These are phyloP conservation scores for Cyphomyrmex costatus DNA, from an alignment of 1,140 invertebrate species.

Conservation along the genomic window DNA sequence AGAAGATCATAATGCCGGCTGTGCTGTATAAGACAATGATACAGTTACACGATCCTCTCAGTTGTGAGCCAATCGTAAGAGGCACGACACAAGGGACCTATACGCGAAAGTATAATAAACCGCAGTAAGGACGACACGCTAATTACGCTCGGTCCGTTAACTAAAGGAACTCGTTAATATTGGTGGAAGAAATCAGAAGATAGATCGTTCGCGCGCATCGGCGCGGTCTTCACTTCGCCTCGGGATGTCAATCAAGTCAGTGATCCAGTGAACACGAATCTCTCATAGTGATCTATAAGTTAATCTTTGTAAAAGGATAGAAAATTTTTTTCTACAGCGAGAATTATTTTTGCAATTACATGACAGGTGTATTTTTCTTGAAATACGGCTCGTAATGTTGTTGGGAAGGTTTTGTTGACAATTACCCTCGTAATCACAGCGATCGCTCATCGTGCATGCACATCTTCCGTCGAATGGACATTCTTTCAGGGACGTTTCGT, in stretches of 20 bases:
- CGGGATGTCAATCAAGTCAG: conserved; percentile 16
- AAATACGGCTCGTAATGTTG: neutral
- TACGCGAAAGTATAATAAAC: conserved; percentile 69
- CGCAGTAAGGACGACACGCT: conserved; percentile 41
- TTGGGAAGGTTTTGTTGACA: conserved; percentile 11
- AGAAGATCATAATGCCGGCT: conserved; percentile 64
- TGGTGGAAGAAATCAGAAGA: conserved; percentile 17
- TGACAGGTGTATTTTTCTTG: neutral
- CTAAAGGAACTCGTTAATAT: conserved; percentile 40
- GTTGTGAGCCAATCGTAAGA: conserved; percentile 77
- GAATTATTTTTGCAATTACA: neutral
- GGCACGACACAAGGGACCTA: conserved; percentile 64
- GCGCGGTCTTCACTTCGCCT: conserved; percentile 19
- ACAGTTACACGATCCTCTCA: conserved; percentile 80
- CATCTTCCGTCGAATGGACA: conserved; percentile 16
- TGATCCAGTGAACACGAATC: conserved; percentile 29
- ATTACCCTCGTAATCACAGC: conserved; percentile 14
- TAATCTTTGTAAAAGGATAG: neutral
- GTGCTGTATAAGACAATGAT: conserved; percentile 82
- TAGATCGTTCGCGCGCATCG: conserved; percentile 18
- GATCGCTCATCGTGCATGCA: conserved; percentile 40
- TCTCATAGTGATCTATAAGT: conserved; percentile 12
- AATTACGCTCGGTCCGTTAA: conserved; percentile 49
- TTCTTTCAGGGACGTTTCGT: conserved; percentile 45
- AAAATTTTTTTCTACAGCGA: neutral